A percentile compares a stretch with the other conserved stretches of the same genome.
These are phyloP conservation scores for Odocoileus virginianus DNA, from an alignment of 2,113 vertebrate genomes.

Conservation along the genomic window DNA sequence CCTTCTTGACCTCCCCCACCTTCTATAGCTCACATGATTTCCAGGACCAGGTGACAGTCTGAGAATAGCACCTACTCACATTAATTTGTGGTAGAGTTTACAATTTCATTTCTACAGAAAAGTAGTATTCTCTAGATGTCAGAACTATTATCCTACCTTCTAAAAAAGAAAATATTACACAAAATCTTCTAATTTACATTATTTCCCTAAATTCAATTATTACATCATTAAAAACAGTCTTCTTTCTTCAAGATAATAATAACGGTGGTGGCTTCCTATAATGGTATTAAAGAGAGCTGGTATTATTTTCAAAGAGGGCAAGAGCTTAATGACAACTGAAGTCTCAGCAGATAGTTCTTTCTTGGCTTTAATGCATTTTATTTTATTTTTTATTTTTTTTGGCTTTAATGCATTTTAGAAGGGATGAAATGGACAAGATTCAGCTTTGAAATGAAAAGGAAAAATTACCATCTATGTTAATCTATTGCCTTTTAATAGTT, in stretches of 20 bases:
- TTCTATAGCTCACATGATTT: neutral
- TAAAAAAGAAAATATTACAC: neutral
- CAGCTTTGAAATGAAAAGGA: neutral
- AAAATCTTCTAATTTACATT: neutral
- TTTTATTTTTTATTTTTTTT: neutral
- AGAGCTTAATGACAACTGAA: neutral
- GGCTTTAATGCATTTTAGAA: neutral
- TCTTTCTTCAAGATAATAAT: neutral
- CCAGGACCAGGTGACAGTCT: neutral
- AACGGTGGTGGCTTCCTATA: neutral
- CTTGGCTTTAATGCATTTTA: neutral
- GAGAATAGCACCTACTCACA: fast-evolving
- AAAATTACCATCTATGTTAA: neutral
- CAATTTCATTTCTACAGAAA: neutral
- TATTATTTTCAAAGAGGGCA: neutral
- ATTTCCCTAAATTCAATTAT: neutral
- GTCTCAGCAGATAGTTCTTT: neutral
- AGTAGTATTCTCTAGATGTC: neutral
- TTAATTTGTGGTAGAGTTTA: neutral
- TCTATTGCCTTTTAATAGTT: neutral
- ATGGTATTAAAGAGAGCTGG: neutral
- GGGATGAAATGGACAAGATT: neutral
- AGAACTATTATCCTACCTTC: neutral
- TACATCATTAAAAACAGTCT: neutral
- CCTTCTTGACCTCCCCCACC: neutral